Evolutionary conservation across 2,888 invertebrate genomes (phyloP), one percentile per base, ranked within the genome.

Genomic region (Meiosimyza platycephala): DNA sequence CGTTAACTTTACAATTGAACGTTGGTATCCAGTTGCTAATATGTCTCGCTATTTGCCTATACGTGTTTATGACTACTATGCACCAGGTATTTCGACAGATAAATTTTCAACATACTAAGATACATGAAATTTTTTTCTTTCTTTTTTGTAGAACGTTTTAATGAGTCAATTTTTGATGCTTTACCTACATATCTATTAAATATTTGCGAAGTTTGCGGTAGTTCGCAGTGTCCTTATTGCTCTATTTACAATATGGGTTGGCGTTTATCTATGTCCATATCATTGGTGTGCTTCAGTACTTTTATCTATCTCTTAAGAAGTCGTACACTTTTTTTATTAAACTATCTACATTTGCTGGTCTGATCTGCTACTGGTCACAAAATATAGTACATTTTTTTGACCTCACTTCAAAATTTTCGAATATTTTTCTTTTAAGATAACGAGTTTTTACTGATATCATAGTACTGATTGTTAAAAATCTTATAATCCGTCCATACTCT

Each of bases 11-110:
- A 95, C 96, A 1, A 91, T 97, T 71, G 96, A 97, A 88, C 90
- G 98, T 78, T 98, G 97, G 97, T 94, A 91, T 88, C 98, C 98
- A 0, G 96, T 98, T 4, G 98, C 98, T 65, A 98, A 98, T 88
- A 95, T 97, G 94, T 97, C 98, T 0, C 91, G 96, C 62, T 96
- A 95, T 87, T 90, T 98, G 78, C 93, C 96, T 5, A 92, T 97
- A 70, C 90, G 95, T 72, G 93, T 98, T 13, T 98, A 97, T 87
- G 98, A 98, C 88, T 98, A 97, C 86, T 98, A 98, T 88, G 94
- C 97, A 71, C 98, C 98, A 82, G 97, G 97, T 96, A 87, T 87
- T 85, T 81, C 59, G 33, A 71, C 40, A 62, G n/a, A 47, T 50
- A 16, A 48, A 55, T 64, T 22, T 47, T 60, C 55, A 3, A 1